A percentile compares a stretch with the other conserved stretches of the same genome.
phyloP scores from a whole-genome alignment of 64 coral and sea anemone species.

The Porites australiensis region DNA sequence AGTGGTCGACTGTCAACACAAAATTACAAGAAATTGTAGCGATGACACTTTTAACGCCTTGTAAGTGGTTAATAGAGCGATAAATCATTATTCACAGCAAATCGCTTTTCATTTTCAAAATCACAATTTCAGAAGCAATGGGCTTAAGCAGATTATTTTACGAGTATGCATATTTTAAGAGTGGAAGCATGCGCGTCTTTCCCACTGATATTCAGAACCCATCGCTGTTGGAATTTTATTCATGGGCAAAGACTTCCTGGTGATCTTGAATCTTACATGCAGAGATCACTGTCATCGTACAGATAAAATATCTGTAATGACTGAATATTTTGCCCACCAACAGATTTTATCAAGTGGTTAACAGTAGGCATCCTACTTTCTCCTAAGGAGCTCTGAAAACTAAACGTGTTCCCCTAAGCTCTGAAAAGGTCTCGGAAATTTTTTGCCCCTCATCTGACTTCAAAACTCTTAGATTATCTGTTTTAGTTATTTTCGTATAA shows the following conservation, averaged over 20 bases:
- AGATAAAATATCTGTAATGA: neutral
- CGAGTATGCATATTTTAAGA: neutral
- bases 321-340: neutral
- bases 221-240: neutral
- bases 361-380: neutral
- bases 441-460: no score
- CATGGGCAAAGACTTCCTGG: neutral
- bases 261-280: neutral
- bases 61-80: neutral
- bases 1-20: constrained; percentile 32
- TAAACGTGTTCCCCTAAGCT: neutral
- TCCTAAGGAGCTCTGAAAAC: neutral
- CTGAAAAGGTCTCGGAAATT: neutral
- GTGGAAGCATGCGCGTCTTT: neutral
- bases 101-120: neutral
- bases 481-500: no score
- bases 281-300: neutral
- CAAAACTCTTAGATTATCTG: neutral
- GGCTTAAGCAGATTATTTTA: neutral
- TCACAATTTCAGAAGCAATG: neutral
- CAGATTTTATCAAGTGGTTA: neutral
- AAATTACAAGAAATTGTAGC: neutral
- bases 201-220: no score
- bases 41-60: neutral
- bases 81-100: neutral